Evolutionary conservation across 2,797 vertebrate species (phyloP).

Genomic region (Platyrinchus mystaceus): DNA sequence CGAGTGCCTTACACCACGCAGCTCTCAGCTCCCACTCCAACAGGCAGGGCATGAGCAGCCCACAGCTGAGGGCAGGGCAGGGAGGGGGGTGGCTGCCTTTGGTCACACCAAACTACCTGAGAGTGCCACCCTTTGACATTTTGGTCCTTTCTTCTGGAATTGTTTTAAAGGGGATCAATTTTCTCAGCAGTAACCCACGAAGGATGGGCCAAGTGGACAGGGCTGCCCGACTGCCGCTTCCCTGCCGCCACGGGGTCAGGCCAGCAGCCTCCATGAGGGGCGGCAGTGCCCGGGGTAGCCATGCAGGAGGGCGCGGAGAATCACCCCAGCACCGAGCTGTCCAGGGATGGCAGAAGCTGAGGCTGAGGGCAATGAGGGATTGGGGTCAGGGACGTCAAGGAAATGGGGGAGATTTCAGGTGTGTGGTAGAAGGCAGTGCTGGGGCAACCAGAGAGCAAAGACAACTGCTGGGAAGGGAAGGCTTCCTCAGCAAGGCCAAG

Average conservation of each 20-base stretch:
- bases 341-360: background rate
- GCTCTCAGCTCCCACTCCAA: background rate
- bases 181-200: background rate
- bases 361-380: background rate
- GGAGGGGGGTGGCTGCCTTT: background rate
- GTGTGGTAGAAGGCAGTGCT: background rate
- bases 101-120: background rate
- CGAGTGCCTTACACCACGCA: fast-evolving
- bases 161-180: background rate
- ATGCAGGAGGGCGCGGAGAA: too few species aligned
- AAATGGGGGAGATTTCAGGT: background rate
- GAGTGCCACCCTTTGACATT: fast-evolving
- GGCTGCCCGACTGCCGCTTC: fast-evolving
- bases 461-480: background rate
- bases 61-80: too few species aligned
- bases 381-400: fast-evolving
- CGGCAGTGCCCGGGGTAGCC: too few species aligned
- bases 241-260: background rate
- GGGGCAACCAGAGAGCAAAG: background rate
- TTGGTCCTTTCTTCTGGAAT: background rate
- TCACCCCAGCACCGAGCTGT: background rate
- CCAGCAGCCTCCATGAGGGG: too few species aligned
- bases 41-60: background rate
- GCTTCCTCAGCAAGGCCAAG: background rate
- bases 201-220: fast-evolving